Base-by-base conservation (phyloP, 1,140 invertebrate genomes). In the Zelostemma sp. region DNA sequence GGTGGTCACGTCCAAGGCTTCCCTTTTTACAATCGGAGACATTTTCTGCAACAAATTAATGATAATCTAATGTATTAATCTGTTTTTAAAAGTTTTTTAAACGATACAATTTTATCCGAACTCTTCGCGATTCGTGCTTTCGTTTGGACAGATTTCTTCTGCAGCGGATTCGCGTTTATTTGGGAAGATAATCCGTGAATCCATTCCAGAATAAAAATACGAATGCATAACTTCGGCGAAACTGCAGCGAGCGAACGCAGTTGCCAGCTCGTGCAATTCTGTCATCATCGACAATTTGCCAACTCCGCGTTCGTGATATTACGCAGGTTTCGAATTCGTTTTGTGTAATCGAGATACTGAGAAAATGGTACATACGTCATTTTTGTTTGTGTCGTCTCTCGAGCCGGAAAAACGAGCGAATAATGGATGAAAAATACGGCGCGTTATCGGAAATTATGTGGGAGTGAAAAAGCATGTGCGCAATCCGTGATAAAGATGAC, bases 1-100 rank as follows among this genome's bases (percentile, higher is more conserved):
- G 11, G 33, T 35, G 33, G 33, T 35, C 33, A 35, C 33, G 33
- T 46, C 40, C 21, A 48, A 56, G 35, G 68, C 47, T 28, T 78
- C 68, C 53, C 74, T 77, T 40, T 77, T 79, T 6, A 69, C 62
- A 19, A 75, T 12, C 55, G 68, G 49, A 54, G 80, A 79, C 80
- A 82, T 82, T 79, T 75, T 80, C 81, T 83, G 68, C 1, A 25
- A 12, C 38, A 68, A 43, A 43, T 43, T 35, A 35, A 2, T n/a
- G 11, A 35, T 35, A 2, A 35, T 35, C 11, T 35, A 35, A 9
- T n/a, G 1, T 11, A 2, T n/a, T 11, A 6, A 35, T 2, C 33
- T 28, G 8, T 28, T 9, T 35, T n/a, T 6, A 1, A 1, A 11
- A 35, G 5, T 35, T 35, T n/a, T n/a, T 35, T 28, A 28, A 8